Conservation (phyloP, 2,888 invertebrate genomes). For the Frankliniella fusca region DNA sequence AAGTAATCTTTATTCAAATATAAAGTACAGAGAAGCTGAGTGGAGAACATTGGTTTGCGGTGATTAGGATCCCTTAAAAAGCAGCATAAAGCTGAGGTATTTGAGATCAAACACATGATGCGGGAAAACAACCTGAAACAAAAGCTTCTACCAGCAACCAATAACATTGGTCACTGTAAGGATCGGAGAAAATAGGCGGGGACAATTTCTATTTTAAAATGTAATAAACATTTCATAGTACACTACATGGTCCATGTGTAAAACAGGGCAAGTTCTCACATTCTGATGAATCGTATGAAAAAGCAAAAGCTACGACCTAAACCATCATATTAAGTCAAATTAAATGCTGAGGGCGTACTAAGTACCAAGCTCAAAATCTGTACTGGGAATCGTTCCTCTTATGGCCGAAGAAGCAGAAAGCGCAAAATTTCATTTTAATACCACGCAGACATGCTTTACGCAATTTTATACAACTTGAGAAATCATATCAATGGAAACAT, state of each 20-base stretch:
- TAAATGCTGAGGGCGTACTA: not conserved
- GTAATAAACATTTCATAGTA: not conserved
- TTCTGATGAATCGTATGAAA: too few relatives aligned
- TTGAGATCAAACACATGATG: not conserved
- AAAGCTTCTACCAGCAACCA: not conserved
- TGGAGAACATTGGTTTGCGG: not conserved
- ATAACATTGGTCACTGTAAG: too few relatives aligned
- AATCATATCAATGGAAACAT: not conserved
- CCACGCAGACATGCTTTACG: conserved; percentile 3
- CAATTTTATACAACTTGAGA: not conserved
- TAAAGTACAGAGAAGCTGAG: not conserved
- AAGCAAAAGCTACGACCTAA: not conserved
- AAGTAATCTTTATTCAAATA: not conserved
- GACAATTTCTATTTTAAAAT: not conserved
- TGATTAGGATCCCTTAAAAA: conserved; percentile 5
- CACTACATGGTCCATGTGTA: too few relatives aligned
- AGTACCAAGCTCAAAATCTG: not conserved
- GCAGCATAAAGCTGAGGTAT: conserved; percentile 7
- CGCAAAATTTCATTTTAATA: not conserved
- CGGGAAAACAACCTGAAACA: not conserved
- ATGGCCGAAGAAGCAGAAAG: not conserved
- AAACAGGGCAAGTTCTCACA: too few relatives aligned
- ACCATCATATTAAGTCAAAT: not conserved
- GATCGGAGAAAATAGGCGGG: too few relatives aligned
- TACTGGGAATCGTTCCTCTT: too few relatives aligned